These are phyloP conservation scores for Polydrusus cervinus DNA, from an alignment of 2,888 invertebrate species.

Conservation along the genomic window DNA sequence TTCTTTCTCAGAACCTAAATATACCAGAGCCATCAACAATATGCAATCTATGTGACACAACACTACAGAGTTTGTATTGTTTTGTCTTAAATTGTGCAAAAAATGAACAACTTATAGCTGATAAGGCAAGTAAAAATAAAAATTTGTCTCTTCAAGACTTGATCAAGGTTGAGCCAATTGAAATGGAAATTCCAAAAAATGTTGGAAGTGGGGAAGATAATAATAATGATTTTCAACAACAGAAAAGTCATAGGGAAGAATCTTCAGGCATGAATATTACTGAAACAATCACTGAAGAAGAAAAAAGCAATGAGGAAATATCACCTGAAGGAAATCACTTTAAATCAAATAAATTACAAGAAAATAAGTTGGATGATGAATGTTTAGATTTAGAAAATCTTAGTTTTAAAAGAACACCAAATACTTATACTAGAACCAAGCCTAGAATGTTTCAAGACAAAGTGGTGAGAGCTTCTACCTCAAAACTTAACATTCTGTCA, in stretches of 20 bases:
- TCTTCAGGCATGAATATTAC: neutral
- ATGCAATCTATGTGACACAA: constrained; percentile 18
- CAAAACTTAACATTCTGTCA: neutral
- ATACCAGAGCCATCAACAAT: constrained; percentile 30
- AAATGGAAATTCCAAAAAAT: neutral
- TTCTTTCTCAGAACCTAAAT: constrained; percentile 31
- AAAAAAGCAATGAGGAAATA: neutral
- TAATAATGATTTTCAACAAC: neutral
- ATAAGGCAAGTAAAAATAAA: neutral
- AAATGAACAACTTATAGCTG: constrained; percentile 30
- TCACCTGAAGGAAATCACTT: neutral
- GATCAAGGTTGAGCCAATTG: neutral
- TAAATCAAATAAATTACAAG: neutral
- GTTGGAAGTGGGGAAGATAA: neutral
- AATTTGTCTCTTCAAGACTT: constrained; percentile 1
- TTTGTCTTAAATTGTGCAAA: constrained; percentile 12
- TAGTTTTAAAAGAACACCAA: constrained; percentile 18
- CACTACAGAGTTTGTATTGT: constrained; percentile 1
- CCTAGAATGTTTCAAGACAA: neutral
- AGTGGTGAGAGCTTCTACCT: neutral
- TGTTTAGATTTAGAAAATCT: neutral
- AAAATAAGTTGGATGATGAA: neutral
- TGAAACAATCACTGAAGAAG: neutral
- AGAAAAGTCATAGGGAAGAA: neutral
- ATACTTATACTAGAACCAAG: constrained; percentile 14